Conservation (phyloP, 2,888 invertebrate species). For the Eristalinus sepulchralis region DNA sequence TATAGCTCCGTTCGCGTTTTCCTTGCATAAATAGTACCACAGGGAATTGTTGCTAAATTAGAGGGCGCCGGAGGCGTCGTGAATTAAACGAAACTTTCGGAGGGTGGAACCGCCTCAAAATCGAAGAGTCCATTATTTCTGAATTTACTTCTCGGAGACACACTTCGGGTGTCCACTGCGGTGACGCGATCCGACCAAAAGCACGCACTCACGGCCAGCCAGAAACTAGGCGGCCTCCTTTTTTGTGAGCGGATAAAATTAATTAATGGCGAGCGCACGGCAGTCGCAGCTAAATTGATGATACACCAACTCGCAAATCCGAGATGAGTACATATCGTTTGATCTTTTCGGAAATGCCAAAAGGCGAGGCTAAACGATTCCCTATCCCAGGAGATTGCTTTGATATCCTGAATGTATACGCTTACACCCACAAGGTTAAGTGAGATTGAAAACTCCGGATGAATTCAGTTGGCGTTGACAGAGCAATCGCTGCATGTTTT, state of each 20-base stretch:
- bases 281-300: background rate
- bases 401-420: background rate
- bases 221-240: background rate
- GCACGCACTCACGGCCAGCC: too few relatives aligned
- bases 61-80: background rate
- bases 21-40: constrained; percentile 35
- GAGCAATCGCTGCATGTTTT: background rate
- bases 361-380: background rate
- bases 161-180: background rate
- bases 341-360: background rate
- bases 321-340: background rate
- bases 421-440: background rate
- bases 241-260: background rate
- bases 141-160: background rate
- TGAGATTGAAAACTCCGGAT: background rate
- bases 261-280: background rate
- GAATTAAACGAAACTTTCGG: background rate
- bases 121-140: background rate
- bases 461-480: background rate
- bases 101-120: background rate
- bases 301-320: background rate
- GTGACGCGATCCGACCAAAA: background rate
- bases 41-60: constrained; percentile 26
- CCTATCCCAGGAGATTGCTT: background rate
- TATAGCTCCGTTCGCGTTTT: constrained; percentile 13